Percentiles rank a stretch among this genome's conserved stretches.
phyloP scores from a whole-genome alignment of 2,888 invertebrate species.

The Tridacna gigas region DNA sequence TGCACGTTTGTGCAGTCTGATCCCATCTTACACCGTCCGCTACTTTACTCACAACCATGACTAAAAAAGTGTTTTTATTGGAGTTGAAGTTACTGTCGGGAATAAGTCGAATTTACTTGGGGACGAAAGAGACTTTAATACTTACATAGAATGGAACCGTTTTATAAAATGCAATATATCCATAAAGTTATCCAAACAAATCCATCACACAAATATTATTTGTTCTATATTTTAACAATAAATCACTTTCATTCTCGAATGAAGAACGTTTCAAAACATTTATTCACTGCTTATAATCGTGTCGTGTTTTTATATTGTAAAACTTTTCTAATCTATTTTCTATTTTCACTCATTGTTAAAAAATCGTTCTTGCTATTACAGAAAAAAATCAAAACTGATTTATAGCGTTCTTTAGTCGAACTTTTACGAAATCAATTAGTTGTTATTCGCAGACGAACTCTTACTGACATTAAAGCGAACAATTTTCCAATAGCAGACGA shows the following conservation, averaged over 20 bases:
- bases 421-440: background rate
- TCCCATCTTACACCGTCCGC: no score
- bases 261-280: no score
- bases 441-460: slow-evolving; percentile 4
- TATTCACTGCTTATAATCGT: no score
- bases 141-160: background rate
- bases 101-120: no score
- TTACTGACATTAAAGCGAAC: slow-evolving; percentile 3
- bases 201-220: background rate
- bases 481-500: slow-evolving; percentile 16
- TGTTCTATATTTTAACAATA: background rate
- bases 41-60: no score
- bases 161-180: slow-evolving; percentile 1
- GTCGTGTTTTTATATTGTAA: no score
- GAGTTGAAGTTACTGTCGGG: no score
- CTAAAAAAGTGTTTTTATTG: no score
- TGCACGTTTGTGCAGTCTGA: no score
- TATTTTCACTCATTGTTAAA: background rate
- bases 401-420: background rate
- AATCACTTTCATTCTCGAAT: background rate
- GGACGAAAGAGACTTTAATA: background rate
- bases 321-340: background rate
- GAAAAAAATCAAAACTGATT: background rate
- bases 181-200: background rate
- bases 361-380: no score